Evolutionary conservation across 1,140 invertebrate genomes (phyloP), one percentile per base, ranked within the genome.

Genomic region (Aphaenogaster ashmeadi): DNA sequence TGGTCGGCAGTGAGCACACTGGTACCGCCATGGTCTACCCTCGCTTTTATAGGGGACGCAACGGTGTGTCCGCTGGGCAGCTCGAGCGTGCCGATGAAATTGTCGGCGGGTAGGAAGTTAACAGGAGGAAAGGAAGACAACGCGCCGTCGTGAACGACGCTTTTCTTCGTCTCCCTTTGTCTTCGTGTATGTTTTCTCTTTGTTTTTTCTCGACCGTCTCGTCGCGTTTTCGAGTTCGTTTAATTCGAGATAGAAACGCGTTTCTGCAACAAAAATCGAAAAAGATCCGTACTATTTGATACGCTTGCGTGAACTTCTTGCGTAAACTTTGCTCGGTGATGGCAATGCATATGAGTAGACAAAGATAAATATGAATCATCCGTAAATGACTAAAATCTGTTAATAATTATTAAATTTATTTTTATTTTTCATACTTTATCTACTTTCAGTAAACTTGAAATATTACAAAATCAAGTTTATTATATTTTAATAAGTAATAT

Each of bases 1-100:
- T 95, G 94, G 92, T 92, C 88, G 93, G 89, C 92, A 94, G 94
- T 94, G 93, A 94, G 94, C 93, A 95, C 90, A 94, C 94, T 94
- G 93, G 92, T 88, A 89, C 67, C 88, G 91, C 77, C 86, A 92
- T 90, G 88, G 91, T 77, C 85, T 93, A 94, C 92, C 91, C 93
- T 91, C 89, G 94, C 94, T 94, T 94, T 94, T 94, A 94, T 94
- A 94, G 88, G 89, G 88, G 89, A 89, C 88, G 86, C 88, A 77
- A 84, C 79, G 78, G 54, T 71, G 86, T 87, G 88, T 85, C 87
- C 72, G 79, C 62, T 86, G 75, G 86, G 75, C 88, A 91, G 90
- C 87, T 90, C 87, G 90, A 92, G 91, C 92, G 92, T 92, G 87
- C 92, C 91, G 88, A 88, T 92, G 92, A 92, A 93, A 92, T 92